phyloP scores from a whole-genome alignment of 2,888 invertebrate species.

The Gortyna flavago region DNA sequence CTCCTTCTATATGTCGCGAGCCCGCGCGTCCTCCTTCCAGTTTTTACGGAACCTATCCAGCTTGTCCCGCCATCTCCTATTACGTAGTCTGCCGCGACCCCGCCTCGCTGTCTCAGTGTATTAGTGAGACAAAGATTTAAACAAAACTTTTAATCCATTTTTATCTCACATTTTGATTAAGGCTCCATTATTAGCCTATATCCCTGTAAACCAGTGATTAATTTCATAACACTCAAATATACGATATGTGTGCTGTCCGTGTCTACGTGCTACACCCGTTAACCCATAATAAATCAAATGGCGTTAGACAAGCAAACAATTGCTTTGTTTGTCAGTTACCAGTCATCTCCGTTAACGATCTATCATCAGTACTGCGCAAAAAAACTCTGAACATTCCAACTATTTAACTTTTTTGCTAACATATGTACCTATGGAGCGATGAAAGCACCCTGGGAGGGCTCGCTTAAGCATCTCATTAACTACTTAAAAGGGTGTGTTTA shows the following conservation, averaged over 20 bases:
- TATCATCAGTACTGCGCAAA: slow-evolving; percentile 79
- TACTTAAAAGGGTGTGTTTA: slow-evolving; percentile 63
- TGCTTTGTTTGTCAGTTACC: slow-evolving; percentile 82
- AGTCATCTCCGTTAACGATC: slow-evolving; percentile 81
- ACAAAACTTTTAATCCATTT: background rate
- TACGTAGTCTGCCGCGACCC: no score
- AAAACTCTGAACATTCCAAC: slow-evolving; percentile 74
- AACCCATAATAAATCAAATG: slow-evolving; percentile 81
- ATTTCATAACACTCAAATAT: slow-evolving; percentile 58
- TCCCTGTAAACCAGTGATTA: slow-evolving; percentile 50
- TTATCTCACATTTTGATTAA: background rate
- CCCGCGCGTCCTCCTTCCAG: background rate
- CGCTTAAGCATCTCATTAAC: slow-evolving; percentile 75
- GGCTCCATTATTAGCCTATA: background rate
- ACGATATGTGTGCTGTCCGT: slow-evolving; percentile 56
- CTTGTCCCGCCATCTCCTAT: background rate
- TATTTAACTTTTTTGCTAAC: slow-evolving; percentile 74
- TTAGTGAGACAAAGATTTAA: no score
- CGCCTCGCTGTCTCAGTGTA: background rate
- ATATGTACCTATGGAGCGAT: slow-evolving; percentile 67
- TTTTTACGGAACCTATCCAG: background rate
- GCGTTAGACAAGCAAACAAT: slow-evolving; percentile 81
- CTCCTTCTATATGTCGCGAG: background rate
- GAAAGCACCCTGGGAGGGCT: slow-evolving; percentile 79
- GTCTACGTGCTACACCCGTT: slow-evolving; percentile 54